These are phyloP conservation scores for Halcyon senegalensis DNA, from an alignment of 2,113 vertebrate genomes.

Conservation along the genomic window DNA sequence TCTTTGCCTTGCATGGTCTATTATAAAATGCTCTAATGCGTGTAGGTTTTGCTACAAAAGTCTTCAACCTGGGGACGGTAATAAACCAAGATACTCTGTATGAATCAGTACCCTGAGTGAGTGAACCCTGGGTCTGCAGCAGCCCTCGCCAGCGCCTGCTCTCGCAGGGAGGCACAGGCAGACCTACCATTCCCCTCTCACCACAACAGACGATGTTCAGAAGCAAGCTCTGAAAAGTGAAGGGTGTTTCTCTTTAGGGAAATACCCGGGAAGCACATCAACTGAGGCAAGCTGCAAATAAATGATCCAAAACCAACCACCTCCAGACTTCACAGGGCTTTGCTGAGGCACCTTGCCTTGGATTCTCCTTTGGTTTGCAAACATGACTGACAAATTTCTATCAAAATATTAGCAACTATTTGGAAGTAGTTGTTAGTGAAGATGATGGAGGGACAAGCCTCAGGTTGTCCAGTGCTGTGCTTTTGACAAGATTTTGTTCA, in stretches of 20 bases:
- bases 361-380: not conserved
- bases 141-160: not conserved
- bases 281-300: not conserved
- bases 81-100: not conserved
- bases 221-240: not conserved
- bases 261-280: not conserved
- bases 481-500: not conserved
- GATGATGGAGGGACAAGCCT: not conserved
- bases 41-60: not conserved
- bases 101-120: not conserved
- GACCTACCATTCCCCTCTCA: not conserved
- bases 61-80: not conserved
- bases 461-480: no score
- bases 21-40: not conserved
- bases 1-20: not conserved
- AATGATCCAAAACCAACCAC: no score
- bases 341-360: not conserved
- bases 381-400: not conserved
- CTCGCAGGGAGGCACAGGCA: not conserved
- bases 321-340: not conserved
- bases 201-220: not conserved
- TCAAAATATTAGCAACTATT: not conserved
- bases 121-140: not conserved
- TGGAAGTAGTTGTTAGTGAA: not conserved
- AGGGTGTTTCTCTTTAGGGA: not conserved